Evolutionary conservation across 2,113 vertebrate genomes (phyloP), one percentile per base, ranked within the genome.

Genomic region (Pterocles orientalis): DNA sequence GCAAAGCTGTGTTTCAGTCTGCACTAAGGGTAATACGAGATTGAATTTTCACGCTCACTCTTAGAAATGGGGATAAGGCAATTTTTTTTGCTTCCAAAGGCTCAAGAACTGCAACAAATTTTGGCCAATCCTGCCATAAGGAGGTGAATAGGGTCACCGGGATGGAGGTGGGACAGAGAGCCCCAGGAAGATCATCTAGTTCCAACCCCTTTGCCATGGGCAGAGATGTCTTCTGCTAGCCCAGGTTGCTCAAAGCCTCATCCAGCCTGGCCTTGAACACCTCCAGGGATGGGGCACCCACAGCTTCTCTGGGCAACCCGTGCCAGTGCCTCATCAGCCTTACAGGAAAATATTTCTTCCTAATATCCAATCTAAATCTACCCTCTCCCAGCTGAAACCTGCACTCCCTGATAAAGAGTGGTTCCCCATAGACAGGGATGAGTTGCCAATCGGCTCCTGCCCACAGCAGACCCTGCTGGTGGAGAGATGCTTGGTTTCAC

Each of bases 1-100:
- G 28, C 24, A 65, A 72, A 84, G 28, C 18, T 57, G 4, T 14
- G 11, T 20, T 78, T 75, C 45, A 89, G 24, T 8, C 12, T 9
- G 6, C 33, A 12, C 6, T 33, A 73, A 56, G 10, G 13, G 4
- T 33, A 39, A 82, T 17, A 57, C 0, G 1, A 62, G 47, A 70
- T 14, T 45, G 13, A 54, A 48, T 41, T 86, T 84, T 33, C 43
- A 68, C 0, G 0, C 7, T 11, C 0, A 4, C 18, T 80, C 17
- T 34, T 31, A 57, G 50, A 77, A 86, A 81, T 3, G 1, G 15
- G 17, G 10, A 43, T 45, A 65, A 60, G 5, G 7, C 1, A 9
- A 39, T 3, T 3, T 29, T 86, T 79, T 61, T 3, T 43, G 8
- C 10, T 13, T 21, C 8, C 33, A 62, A 54, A 54, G 25, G 6